Evolutionary conservation across 2,113 vertebrate species (phyloP).

Genomic region (Neofelis nebulosa): DNA sequence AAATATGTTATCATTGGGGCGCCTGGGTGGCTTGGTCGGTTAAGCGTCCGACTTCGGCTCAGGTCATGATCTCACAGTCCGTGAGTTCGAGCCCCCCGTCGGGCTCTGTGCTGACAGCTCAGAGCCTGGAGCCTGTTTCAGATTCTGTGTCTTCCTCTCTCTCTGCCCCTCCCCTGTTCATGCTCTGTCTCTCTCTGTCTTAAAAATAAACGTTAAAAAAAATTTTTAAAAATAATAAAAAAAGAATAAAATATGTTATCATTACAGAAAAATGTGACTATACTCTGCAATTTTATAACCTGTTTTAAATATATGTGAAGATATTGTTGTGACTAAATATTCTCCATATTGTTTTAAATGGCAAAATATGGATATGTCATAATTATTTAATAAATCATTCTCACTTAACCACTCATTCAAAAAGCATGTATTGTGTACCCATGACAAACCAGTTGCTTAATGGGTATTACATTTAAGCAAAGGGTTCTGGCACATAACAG

Average conservation of each 20-base stretch:
- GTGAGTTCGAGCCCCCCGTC: too few species aligned
- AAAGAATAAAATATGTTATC: background rate
- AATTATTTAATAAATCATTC: background rate
- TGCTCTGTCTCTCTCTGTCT: too few species aligned
- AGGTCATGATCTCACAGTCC: too few species aligned
- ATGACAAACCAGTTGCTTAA: background rate
- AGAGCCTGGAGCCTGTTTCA: too few species aligned
- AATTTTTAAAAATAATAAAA: too few species aligned
- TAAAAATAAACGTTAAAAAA: too few species aligned
- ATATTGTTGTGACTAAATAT: background rate
- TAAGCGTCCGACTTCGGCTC: too few species aligned
- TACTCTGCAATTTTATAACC: background rate
- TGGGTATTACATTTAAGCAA: background rate
- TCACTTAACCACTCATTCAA: background rate
- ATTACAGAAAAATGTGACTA: background rate
- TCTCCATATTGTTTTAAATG: background rate
- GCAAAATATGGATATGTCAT: background rate
- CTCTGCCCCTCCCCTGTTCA: too few species aligned
- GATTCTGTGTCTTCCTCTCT: too few species aligned
- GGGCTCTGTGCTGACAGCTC: too few species aligned
- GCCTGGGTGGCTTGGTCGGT: too few species aligned
- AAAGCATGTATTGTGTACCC: background rate
- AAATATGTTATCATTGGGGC: background rate
- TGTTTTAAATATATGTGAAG: background rate
- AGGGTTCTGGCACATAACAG: background rate